Base-by-base conservation (phyloP, 1,140 invertebrate genomes). In the Oryctes rhinoceros region DNA sequence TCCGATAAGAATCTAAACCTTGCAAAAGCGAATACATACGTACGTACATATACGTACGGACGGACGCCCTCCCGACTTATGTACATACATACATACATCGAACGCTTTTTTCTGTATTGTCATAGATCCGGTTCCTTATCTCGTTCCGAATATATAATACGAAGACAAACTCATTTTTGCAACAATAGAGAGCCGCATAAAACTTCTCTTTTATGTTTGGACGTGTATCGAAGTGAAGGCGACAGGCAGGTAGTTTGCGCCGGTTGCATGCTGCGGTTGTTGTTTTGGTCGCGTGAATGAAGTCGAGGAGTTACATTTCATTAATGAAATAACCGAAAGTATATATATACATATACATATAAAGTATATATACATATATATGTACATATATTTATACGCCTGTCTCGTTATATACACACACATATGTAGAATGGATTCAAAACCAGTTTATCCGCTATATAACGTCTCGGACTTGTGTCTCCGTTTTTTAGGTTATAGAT, bases 91-190 rank as follows among this genome's bases (percentile, higher is more conserved):
- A 10, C 5, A 44, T 7, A 37, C 65, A 59, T 18, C 65, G 13
- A 35, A 20, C 35, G 35, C 15, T 71, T 9, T 24, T 5, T 44
- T 44, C 39, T 71, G 30, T 37, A 71, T 71, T 71, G 65, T 71
- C 65, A 71, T 71, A 71, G 65, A 71, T 71, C 65, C 65, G 65
- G 65, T 71, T 71, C 11, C 18, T 71, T 71, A 71, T 71, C 53
- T 59, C 18, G 53, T 18, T n/a, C 24, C 9, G 18, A 71, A 35
- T 35, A 24, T 71, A 71, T 71, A 71, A 24, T 71, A 15, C 65
- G 65, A 30, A 37, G 24, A 71, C 65, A 15, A 59, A 71, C 65
- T 71, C 65, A 71, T 35, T 35, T 71, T 71, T 24, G 65, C 65
- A 24, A 71, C 65, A 71, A 71, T 71, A 37, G 65, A 37, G 65